Conservation (phyloP, 2,113 vertebrate species). For the Arenaria interpres region DNA sequence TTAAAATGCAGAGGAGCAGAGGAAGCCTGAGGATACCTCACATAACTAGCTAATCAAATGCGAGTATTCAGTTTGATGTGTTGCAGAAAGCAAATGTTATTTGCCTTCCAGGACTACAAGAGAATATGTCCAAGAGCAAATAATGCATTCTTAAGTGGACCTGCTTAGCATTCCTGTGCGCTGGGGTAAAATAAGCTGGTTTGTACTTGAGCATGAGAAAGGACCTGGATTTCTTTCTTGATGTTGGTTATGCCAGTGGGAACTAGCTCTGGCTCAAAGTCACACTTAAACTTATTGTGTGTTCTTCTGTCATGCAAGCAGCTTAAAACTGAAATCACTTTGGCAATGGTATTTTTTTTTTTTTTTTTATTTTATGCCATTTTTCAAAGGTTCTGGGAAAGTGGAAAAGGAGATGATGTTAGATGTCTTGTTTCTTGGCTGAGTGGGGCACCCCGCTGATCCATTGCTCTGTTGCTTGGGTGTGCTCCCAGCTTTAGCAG, state of each 20-base stretch:
- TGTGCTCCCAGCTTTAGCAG: neutral
- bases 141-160: conserved; percentile 46
- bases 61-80: conserved; percentile 39
- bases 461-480: neutral
- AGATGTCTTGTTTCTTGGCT: neutral
- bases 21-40: conserved; percentile 22
- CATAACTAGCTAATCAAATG: conserved; percentile 44
- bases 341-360: neutral
- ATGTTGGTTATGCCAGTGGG: neutral
- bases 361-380: neutral
- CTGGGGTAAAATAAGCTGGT: neutral
- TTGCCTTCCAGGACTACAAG: conserved; percentile 50
- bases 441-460: accelerated
- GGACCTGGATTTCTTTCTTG: neutral
- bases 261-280: neutral
- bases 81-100: conserved; percentile 44
- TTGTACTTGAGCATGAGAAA: neutral
- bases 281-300: neutral
- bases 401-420: neutral
- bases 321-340: neutral
- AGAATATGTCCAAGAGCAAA: conserved; percentile 46
- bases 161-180: neutral
- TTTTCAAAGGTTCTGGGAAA: neutral
- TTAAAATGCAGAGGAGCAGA: conserved; percentile 49
- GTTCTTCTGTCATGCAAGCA: neutral